Conservation (phyloP, 2,797 vertebrate genomes). For the Leucoraja ocellata region DNA sequence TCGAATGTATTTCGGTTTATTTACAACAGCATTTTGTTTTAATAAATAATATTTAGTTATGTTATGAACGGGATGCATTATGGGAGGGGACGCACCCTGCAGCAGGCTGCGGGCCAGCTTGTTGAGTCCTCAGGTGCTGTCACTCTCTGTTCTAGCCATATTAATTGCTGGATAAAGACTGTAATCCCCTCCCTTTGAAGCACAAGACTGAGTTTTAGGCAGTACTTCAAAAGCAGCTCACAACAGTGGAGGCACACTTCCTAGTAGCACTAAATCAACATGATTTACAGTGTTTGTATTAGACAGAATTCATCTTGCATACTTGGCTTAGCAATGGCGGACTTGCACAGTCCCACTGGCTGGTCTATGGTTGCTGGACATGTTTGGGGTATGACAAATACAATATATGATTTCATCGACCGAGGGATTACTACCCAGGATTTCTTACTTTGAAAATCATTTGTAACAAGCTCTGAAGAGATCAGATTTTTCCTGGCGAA, state of each 20-base stretch:
- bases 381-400: slow-evolving; percentile 53
- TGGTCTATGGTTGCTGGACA: slow-evolving; percentile 53
- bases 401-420: slow-evolving; percentile 56
- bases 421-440: slow-evolving; percentile 51
- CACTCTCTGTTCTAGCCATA: slow-evolving; percentile 80
- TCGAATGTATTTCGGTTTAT: neutral
- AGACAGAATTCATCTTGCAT: slow-evolving; percentile 57
- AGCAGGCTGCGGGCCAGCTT: slow-evolving; percentile 72
- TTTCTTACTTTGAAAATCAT: slow-evolving; percentile 57
- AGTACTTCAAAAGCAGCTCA: slow-evolving; percentile 70
- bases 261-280: slow-evolving; percentile 57
- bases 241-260: slow-evolving; percentile 63
- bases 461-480: slow-evolving; percentile 42
- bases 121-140: slow-evolving; percentile 77
- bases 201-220: slow-evolving; percentile 78
- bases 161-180: slow-evolving; percentile 94
- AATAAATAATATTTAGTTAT: slow-evolving; percentile 25
- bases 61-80: slow-evolving; percentile 51
- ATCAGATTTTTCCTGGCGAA: slow-evolving; percentile 23
- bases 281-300: slow-evolving; percentile 62
- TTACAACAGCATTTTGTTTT: neutral
- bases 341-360: slow-evolving; percentile 45
- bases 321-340: slow-evolving; percentile 60
- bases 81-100: slow-evolving; percentile 70
- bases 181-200: slow-evolving; percentile 93